phyloP scores from a whole-genome alignment of 2,888 invertebrate genomes.

The Atethmia centrago region DNA sequence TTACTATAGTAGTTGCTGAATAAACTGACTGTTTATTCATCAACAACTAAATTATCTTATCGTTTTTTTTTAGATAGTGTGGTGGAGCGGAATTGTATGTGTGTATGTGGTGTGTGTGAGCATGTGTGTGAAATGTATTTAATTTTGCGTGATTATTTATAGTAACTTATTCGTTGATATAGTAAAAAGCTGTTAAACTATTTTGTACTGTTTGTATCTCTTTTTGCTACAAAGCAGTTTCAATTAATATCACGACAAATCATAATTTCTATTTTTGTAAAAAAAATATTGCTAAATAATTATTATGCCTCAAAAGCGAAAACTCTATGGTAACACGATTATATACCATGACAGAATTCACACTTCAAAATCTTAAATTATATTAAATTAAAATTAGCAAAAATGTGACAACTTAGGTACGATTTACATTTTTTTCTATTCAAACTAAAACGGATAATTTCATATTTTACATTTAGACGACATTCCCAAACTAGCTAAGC shows the following conservation, averaged over 20 bases:
- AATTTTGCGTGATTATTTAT: background rate
- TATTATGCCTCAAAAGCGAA: background rate
- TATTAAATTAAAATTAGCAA: no score
- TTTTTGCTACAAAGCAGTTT: background rate
- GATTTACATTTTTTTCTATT: background rate
- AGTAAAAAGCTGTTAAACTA: background rate
- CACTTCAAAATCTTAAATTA: conserved; percentile 6
- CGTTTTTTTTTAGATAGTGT: no score
- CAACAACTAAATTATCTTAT: no score
- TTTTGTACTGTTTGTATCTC: no score
- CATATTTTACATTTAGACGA: background rate
- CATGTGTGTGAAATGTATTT: no score
- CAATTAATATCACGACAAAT: background rate
- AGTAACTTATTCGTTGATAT: background rate
- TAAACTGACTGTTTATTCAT: no score
- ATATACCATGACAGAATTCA: conserved; percentile 13
- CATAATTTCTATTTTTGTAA: background rate
- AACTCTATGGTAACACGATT: background rate
- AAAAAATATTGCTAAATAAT: background rate
- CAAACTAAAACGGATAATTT: background rate
- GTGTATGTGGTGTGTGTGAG: background rate
- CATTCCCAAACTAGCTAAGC: background rate
- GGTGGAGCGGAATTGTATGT: no score
- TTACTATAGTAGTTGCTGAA: no score
- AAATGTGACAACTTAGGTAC: background rate